Percentiles rank a stretch among this genome's conserved stretches.
Conservation (phyloP, 2,797 vertebrate genomes). For the Poecilia velifera region DNA sequence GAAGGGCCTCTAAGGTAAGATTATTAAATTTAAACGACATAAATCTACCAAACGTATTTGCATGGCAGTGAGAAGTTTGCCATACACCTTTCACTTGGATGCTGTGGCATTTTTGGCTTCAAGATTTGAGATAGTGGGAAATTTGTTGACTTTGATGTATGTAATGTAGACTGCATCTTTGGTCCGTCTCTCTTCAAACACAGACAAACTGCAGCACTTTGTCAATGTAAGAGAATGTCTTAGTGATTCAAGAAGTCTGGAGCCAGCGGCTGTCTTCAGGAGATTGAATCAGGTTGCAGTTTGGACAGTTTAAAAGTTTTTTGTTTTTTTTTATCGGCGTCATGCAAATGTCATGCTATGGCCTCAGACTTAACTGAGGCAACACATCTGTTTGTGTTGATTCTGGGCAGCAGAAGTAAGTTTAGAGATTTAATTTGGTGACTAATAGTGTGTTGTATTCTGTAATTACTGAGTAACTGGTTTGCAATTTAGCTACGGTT, state of each 20-base stretch:
- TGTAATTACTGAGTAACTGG: background rate
- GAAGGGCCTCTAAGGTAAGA: constrained; percentile 88
- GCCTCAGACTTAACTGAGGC: background rate
- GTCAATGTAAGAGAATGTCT: background rate
- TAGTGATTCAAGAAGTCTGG: background rate
- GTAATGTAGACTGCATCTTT: background rate
- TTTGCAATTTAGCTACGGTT: background rate
- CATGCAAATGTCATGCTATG: background rate
- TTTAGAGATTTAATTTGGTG: background rate
- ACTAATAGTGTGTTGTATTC: background rate
- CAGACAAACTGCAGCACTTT: background rate
- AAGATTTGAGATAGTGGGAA: background rate
- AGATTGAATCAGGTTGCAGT: background rate
- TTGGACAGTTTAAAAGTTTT: background rate
- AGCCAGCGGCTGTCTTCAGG: background rate
- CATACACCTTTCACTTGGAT: background rate
- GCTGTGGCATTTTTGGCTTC: background rate
- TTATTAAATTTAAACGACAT: background rate
- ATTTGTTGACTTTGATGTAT: background rate
- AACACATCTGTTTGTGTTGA: background rate
- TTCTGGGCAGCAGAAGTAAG: background rate
- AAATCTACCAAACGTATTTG: background rate
- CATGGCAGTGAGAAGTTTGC: background rate
- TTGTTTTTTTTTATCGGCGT: background rate
- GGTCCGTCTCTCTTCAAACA: background rate